A percentile compares a stretch with the other conserved stretches of the same genome.
phyloP scores from a whole-genome alignment of 2,797 vertebrate species.

The Aselliscus stoliczkanus region DNA sequence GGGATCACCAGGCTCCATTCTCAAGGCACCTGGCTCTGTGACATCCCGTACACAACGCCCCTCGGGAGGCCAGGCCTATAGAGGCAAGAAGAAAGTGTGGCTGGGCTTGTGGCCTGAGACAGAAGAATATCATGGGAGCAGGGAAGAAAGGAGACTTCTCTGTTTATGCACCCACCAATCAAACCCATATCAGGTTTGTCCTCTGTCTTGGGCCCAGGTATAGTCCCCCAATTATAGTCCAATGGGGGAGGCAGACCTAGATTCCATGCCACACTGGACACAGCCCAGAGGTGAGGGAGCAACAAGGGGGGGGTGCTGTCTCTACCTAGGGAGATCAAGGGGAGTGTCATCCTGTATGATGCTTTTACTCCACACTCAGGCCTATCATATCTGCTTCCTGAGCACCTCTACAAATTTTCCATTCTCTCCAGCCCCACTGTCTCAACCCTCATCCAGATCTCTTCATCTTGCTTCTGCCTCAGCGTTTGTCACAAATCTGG shows the following conservation, averaged over 20 bases:
- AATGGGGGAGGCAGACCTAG: not conserved
- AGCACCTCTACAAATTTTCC: not conserved
- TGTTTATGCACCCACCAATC: not conserved
- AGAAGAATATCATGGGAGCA: not conserved
- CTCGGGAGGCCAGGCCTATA: slow-evolving; percentile 87
- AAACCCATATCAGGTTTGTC: not conserved
- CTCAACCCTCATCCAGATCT: not conserved
- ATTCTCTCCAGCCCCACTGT: not conserved
- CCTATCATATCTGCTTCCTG: not conserved
- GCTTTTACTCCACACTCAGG: not conserved
- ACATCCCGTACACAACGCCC: slow-evolving; percentile 84
- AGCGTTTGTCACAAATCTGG: not conserved
- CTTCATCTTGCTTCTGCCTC: not conserved
- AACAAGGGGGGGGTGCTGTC: not conserved
- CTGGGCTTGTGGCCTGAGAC: not conserved
- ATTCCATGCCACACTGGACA: not conserved
- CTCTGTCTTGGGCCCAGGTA: not conserved
- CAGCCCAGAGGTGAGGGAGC: not conserved
- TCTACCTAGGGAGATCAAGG: not conserved
- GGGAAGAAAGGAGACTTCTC: not conserved
- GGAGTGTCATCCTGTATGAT: not conserved
- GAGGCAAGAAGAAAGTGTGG: not conserved
- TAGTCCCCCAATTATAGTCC: not conserved
- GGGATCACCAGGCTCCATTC: slow-evolving; percentile 82
- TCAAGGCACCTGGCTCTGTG: slow-evolving; percentile 85